Evolutionary conservation across 2,888 invertebrate species (phyloP).

Genomic region (Cephus rjabovi): DNA sequence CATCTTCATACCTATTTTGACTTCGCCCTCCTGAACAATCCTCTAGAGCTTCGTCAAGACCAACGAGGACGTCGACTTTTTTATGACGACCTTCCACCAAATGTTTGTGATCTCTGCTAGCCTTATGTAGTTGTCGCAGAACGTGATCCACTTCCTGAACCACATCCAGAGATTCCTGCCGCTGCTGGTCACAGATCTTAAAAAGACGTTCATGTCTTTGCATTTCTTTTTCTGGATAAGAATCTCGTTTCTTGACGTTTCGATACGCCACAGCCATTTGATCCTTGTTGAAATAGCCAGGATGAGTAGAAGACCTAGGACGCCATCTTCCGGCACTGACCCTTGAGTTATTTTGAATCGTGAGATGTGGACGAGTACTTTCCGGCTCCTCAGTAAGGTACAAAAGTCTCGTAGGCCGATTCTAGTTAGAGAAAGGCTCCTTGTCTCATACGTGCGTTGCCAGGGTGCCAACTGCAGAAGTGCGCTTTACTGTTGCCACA

Average conservation of each 20-base stretch:
- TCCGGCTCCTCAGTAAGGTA: slow-evolving; percentile 13
- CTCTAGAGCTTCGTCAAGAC: neutral
- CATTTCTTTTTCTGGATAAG: neutral
- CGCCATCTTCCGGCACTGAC: neutral
- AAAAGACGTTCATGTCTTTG: neutral
- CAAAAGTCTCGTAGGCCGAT: slow-evolving; percentile 32
- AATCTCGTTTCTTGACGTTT: neutral
- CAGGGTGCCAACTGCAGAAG: slow-evolving; percentile 69
- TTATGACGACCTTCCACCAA: slow-evolving; percentile 49
- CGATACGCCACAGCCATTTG: neutral
- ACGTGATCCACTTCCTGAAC: slow-evolving; percentile 47
- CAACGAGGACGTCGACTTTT: neutral
- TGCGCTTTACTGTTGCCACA: slow-evolving; percentile 72
- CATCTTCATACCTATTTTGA: neutral
- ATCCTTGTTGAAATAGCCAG: neutral
- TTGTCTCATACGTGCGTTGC: slow-evolving; percentile 75
- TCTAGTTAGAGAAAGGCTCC: slow-evolving; percentile 52
- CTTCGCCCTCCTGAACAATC: neutral
- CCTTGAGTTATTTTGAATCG: neutral
- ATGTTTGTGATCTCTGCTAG: slow-evolving; percentile 54
- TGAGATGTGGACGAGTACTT: neutral
- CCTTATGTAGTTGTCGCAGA: slow-evolving; percentile 50
- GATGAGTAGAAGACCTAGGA: neutral
- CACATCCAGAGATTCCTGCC: neutral
- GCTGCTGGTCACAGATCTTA: neutral